A percentile compares a stretch with the other conserved stretches of the same genome.
phyloP scores from a whole-genome alignment of 2,888 invertebrate genomes.

The Heliconius ismenius region DNA sequence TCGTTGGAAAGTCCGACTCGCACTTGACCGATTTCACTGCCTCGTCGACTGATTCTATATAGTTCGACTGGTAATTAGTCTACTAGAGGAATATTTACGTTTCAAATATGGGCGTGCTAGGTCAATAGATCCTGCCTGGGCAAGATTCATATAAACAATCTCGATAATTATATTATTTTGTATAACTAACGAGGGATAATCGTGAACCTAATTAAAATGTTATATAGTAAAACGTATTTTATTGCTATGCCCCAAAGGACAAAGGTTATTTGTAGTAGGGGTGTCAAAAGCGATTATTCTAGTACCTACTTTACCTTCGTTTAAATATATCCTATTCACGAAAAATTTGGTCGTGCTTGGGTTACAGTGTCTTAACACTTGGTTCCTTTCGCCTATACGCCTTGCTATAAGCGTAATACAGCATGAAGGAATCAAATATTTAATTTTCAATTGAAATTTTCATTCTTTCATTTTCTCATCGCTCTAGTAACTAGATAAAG shows the following conservation, averaged over 20 bases:
- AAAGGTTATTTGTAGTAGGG: slow-evolving; percentile 3
- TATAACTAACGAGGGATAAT: slow-evolving; percentile 8
- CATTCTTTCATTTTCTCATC: too few relatives aligned
- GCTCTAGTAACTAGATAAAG: too few relatives aligned
- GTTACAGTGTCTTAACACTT: neutral
- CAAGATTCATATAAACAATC: neutral
- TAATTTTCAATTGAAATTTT: too few relatives aligned
- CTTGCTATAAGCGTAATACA: too few relatives aligned
- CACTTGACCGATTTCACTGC: too few relatives aligned
- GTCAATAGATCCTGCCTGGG: slow-evolving; percentile 1
- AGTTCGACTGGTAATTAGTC: neutral
- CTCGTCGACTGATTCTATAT: neutral
- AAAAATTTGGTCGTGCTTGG: neutral
- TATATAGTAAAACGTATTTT: slow-evolving; percentile 3
- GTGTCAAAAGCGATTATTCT: neutral
- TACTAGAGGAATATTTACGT: neutral
- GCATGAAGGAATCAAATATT: too few relatives aligned
- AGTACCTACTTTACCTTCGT: neutral
- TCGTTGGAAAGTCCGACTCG: neutral
- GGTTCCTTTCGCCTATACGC: neutral
- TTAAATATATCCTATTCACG: neutral
- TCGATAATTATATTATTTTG: slow-evolving; percentile 7
- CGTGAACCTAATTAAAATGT: neutral
- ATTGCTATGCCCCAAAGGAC: neutral
- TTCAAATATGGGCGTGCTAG: slow-evolving; percentile 3